Conservation (phyloP, 2,797 vertebrate genomes). For the Tympanoctomys barrerae region DNA sequence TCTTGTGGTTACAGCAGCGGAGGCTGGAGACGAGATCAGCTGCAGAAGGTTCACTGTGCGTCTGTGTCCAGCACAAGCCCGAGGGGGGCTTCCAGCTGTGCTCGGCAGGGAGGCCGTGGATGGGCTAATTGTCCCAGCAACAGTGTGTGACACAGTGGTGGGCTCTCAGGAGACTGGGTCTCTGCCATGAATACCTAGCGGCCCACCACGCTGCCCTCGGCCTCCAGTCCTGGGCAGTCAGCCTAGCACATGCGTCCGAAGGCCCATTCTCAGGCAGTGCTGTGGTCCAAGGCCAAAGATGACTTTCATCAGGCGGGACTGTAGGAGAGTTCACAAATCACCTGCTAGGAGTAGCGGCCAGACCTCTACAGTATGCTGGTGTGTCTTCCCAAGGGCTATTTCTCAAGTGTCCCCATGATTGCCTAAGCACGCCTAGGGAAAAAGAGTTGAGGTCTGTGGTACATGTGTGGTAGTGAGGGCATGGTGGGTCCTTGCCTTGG, state of each 20-base stretch:
- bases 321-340: neutral
- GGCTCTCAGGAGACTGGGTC: neutral
- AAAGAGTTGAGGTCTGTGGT: neutral
- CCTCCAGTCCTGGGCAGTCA: neutral
- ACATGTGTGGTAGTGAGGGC: neutral
- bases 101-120: neutral
- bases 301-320: neutral
- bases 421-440: neutral
- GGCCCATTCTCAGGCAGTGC: neutral
- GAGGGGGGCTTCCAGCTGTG: neutral
- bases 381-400: neutral
- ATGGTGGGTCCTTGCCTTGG: neutral
- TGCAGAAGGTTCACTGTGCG: neutral
- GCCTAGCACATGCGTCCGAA: neutral
- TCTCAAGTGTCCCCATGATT: neutral
- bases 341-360: neutral
- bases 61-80: neutral
- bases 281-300: neutral
- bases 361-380: neutral
- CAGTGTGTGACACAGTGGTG: too few species aligned
- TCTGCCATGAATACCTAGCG: fast-evolving
- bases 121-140: neutral
- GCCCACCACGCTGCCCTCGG: neutral
- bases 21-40: neutral
- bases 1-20: too few species aligned